phyloP scores from a whole-genome alignment of 1,140 invertebrate genomes.

The Ditylenchus dipsaci region DNA sequence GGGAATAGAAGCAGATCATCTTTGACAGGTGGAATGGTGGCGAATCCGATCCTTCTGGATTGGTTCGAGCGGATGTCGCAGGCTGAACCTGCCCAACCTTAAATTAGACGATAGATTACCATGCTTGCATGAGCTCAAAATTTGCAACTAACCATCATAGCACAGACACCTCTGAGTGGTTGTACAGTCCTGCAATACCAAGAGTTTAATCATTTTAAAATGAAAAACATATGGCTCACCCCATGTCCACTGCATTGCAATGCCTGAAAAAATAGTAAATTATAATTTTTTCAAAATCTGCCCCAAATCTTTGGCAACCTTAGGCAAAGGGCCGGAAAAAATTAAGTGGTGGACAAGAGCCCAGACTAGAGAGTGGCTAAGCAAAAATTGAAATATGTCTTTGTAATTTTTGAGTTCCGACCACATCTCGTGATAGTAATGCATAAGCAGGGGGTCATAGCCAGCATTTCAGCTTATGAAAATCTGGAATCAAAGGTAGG shows the following conservation, averaged over 20 bases:
- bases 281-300: too few species aligned
- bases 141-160: slow-evolving; percentile 62
- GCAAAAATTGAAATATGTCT: too few species aligned
- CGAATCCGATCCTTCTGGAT: slow-evolving; percentile 24
- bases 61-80: slow-evolving; percentile 66
- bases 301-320: too few species aligned
- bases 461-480: too few species aligned
- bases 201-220: neutral
- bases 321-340: too few species aligned
- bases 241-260: slow-evolving; percentile 86
- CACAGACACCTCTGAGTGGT: slow-evolving; percentile 88
- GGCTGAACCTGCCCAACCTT: slow-evolving; percentile 77
- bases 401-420: too few species aligned
- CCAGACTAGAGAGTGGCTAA: too few species aligned
- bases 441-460: too few species aligned
- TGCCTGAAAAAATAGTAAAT: slow-evolving; percentile 61
- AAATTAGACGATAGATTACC: neutral
- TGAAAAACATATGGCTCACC: slow-evolving; percentile 61
- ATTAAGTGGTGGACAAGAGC: too few species aligned
- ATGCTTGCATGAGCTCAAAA: neutral
- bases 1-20: slow-evolving; percentile 25
- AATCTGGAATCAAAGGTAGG: too few species aligned
- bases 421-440: too few species aligned
- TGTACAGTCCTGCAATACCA: slow-evolving; percentile 74
- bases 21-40: slow-evolving; percentile 7